Evolutionary conservation across 2,113 vertebrate species (phyloP), one percentile per base, ranked within the genome.

Genomic region (Ammodytes marinus): DNA sequence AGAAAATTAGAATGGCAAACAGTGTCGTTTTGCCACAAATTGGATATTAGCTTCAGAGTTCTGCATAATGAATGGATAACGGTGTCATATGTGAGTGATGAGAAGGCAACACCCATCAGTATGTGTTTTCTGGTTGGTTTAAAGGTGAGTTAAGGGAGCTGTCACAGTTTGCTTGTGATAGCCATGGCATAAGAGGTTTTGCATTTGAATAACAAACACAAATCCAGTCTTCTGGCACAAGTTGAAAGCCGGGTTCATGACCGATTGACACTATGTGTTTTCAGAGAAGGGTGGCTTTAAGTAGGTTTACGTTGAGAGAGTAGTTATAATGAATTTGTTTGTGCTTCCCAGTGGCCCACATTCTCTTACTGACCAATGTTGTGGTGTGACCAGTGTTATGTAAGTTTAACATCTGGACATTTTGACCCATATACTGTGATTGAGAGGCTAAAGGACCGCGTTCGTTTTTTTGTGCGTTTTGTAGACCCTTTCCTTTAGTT

Each of bases 361-460:
- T 78, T 82, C 12, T 50, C 8, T 50, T 45, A n/a, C 37, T 57
- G 71, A 79, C 70, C 80, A 54, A 61, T 27, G 27, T 27, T 27
- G 27, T 2, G 27, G 27, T 49, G 74, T 57, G 59, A 60, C 27
- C 27, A 27, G 66, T 40, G 60, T 91, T 81, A 72, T 39, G 63
- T 53, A 83, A 85, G 66, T n/a, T 40, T 14, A 75, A 80, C 82
- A 90, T 80, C 79, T 81, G 79, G 78, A 81, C 42, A 80, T 12
- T 6, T 68, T 58, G 79, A 64, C 60, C 60, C 39, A 14, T 45
- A 27, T 5, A 50, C 54, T 17, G 47, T 49, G 47, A 58, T 9
- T 7, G 10, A 39, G 65, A 60, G 53, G 46, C 47, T 47, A 46
- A 60, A 50, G 43, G 13, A 10, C 15, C 54, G 69, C 43, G 61